phyloP scores from a whole-genome alignment of 1,140 invertebrate species.

The Ceratina australensis region DNA sequence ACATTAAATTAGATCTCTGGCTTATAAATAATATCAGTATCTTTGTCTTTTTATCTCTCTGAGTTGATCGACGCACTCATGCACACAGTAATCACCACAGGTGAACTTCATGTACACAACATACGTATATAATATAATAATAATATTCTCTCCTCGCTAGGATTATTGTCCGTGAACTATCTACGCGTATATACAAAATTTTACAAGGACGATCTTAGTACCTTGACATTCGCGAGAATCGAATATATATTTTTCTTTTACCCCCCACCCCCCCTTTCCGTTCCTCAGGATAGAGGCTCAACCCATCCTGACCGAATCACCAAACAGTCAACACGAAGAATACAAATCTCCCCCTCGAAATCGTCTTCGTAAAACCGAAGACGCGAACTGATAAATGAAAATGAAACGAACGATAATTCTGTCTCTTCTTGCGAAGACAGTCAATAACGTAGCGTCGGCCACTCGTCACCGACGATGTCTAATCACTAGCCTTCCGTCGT shows the following conservation, averaged over 20 bases:
- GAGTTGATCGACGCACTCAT: conserved; percentile 47
- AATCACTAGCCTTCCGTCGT: conserved; percentile 74
- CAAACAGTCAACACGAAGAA: background rate
- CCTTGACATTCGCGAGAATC: too few relatives aligned
- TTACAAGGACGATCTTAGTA: conserved; percentile 38
- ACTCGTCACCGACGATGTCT: background rate
- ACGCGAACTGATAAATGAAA: background rate
- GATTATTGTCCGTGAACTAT: conserved; percentile 73
- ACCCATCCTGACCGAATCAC: too few relatives aligned
- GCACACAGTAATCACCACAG: background rate
- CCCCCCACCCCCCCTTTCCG: too few relatives aligned
- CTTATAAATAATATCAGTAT: conserved; percentile 73
- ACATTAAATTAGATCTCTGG: conserved; percentile 76
- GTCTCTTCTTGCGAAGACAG: background rate
- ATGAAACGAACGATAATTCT: too few relatives aligned
- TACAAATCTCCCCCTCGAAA: too few relatives aligned
- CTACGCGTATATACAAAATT: conserved; percentile 68
- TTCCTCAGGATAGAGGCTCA: too few relatives aligned
- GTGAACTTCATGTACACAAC: background rate
- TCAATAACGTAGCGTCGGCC: background rate
- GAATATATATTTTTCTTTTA: too few relatives aligned
- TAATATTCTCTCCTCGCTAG: conserved; percentile 35
- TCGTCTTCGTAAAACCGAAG: conserved; percentile 67
- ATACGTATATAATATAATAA: conserved; percentile 3
- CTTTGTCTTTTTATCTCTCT: conserved; percentile 56